Conservation (phyloP, 2,113 vertebrate species). For the Erpornis zantholeuca region DNA sequence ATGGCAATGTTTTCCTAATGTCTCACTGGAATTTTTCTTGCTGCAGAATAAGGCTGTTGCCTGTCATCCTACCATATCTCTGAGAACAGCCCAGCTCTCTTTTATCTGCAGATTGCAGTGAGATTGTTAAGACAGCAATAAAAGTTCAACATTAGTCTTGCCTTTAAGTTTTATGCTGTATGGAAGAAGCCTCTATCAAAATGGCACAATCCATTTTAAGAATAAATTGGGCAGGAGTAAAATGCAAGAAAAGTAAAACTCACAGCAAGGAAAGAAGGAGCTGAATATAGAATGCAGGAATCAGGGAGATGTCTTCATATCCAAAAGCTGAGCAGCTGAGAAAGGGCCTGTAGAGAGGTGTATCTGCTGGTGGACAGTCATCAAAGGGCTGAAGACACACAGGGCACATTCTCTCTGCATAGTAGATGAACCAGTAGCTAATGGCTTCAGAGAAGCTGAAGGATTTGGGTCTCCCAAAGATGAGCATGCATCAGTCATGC, state of each 20-base stretch:
- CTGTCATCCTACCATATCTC: background rate
- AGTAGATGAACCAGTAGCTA: background rate
- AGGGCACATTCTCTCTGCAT: fast-evolving
- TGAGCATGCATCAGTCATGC: fast-evolving
- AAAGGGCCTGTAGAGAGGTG: background rate
- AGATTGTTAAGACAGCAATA: background rate
- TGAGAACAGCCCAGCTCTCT: background rate
- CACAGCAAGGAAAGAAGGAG: background rate
- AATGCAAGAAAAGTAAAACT: background rate
- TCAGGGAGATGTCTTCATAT: background rate
- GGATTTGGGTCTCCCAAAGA: background rate
- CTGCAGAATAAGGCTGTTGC: background rate
- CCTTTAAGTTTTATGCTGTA: background rate
- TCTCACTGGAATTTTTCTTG: background rate
- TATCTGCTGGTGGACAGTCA: background rate
- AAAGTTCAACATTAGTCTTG: background rate
- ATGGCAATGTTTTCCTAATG: background rate
- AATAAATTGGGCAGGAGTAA: background rate
- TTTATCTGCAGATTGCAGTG: background rate
- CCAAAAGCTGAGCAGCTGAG: background rate
- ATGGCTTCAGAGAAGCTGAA: background rate
- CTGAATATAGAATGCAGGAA: background rate
- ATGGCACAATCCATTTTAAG: background rate
- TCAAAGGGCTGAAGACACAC: background rate
- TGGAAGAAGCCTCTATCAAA: background rate